Percentiles rank a stretch among this genome's conserved stretches.
Evolutionary conservation across 2,888 invertebrate genomes (phyloP).

Genomic region (Xanthia icteritia): DNA sequence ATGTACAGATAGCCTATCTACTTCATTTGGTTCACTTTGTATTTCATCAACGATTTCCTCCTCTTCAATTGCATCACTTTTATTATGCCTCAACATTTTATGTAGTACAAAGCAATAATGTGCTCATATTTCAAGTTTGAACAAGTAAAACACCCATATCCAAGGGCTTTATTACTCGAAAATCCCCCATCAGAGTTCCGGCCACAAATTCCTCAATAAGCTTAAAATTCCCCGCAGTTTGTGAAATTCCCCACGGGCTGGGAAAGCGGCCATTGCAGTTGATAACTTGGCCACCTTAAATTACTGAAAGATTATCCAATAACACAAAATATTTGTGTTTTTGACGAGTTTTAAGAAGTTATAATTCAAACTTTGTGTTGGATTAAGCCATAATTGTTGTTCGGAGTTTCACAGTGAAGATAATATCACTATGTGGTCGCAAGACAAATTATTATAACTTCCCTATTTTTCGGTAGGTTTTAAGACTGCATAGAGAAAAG

Average conservation of each 20-base stretch:
- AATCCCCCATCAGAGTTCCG: slow-evolving; percentile 59
- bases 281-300: slow-evolving; percentile 46
- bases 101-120: background rate
- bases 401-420: background rate
- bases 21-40: background rate
- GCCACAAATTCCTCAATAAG: slow-evolving; percentile 61
- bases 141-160: slow-evolving; percentile 45
- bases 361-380: background rate
- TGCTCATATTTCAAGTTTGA: slow-evolving; percentile 23
- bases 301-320: slow-evolving; percentile 40
- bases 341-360: background rate
- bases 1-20: background rate
- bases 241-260: slow-evolving; percentile 50
- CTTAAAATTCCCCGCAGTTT: slow-evolving; percentile 61
- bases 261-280: slow-evolving; percentile 43
- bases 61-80: background rate
- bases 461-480: background rate
- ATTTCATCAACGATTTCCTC: background rate
- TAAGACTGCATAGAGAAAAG: background rate
- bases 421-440: background rate
- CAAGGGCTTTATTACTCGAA: slow-evolving; percentile 52
- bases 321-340: slow-evolving; percentile 25
- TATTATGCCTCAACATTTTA: background rate
- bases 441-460: background rate
- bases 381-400: background rate